phyloP scores from a whole-genome alignment of 2,888 invertebrate species.

The Galeruca laticollis region DNA sequence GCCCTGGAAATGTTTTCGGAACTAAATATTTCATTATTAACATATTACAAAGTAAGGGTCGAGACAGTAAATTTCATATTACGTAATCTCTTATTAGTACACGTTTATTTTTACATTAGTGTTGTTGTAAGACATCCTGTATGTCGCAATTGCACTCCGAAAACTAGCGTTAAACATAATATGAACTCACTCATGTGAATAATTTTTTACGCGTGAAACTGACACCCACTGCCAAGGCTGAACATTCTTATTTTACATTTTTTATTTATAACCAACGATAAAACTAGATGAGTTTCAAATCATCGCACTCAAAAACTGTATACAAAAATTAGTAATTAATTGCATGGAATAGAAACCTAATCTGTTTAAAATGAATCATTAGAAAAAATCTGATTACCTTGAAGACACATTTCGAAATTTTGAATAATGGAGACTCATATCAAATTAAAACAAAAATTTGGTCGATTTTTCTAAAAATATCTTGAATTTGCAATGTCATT shows the following conservation, averaged over 20 bases:
- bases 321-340: constrained; percentile 1
- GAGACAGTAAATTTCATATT: too few species aligned
- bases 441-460: neutral
- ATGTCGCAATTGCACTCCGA: neutral
- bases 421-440: constrained; percentile 1
- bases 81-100: too few species aligned
- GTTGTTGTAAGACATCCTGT: neutral
- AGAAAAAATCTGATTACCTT: neutral
- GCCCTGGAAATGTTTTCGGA: too few species aligned
- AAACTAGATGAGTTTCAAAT: constrained; percentile 23
- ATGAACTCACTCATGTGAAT: neutral
- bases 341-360: neutral
- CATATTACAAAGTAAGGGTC: too few species aligned
- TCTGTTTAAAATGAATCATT: neutral
- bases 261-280: constrained; percentile 32
- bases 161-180: neutral
- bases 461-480: constrained; percentile 2
- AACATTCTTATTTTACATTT: constrained; percentile 10
- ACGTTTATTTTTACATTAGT: too few species aligned
- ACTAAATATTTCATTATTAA: too few species aligned
- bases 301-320: constrained; percentile 6
- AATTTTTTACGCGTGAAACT: constrained; percentile 9
- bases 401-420: neutral
- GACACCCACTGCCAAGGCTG: constrained; percentile 30
- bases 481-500: neutral